Evolutionary conservation across 37 sponge, comb jelly and placozoan species (phyloP).

Genomic region (Tethya wilhelma): DNA sequence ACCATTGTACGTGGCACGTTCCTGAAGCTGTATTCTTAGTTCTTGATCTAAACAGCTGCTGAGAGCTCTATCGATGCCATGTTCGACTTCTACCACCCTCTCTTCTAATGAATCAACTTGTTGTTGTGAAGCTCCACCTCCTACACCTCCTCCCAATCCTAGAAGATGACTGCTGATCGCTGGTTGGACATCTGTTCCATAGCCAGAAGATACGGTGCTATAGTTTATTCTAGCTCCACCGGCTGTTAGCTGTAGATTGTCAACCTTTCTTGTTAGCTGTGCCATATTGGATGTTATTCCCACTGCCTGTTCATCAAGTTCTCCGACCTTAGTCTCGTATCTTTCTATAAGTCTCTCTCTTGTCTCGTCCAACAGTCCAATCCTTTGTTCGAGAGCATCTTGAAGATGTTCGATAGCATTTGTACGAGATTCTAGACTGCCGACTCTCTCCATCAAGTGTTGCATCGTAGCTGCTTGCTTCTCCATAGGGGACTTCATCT

Average conservation of each 20-base stretch:
- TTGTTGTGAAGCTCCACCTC: neutral
- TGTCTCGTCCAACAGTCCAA: constrained; percentile 11
- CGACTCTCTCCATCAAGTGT: constrained; percentile 16
- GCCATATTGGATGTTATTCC: neutral
- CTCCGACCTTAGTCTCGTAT: neutral
- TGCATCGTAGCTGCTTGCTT: neutral
- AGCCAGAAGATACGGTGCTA: constrained; percentile 1
- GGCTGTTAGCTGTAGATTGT: neutral
- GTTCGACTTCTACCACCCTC: constrained; percentile 46
- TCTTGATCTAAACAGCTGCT: constrained; percentile 64
- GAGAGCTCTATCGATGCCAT: constrained; percentile 40
- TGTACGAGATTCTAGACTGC: constrained; percentile 16
- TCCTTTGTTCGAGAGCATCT: constrained; percentile 18
- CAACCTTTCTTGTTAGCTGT: neutral
- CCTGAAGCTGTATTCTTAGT: constrained; percentile 67
- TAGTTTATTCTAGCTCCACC: neutral
- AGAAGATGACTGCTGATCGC: neutral
- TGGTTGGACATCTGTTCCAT: neutral
- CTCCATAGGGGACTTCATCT: neutral
- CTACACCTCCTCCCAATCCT: neutral
- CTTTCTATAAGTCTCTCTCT: neutral
- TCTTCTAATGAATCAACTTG: constrained; percentile 28
- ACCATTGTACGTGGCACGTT: constrained; percentile 70
- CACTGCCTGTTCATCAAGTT: neutral
- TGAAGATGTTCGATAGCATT: constrained; percentile 7